A percentile compares a stretch with the other conserved stretches of the same genome.
phyloP scores from a whole-genome alignment of 2,113 vertebrate genomes.

The Phasianus colchicus region DNA sequence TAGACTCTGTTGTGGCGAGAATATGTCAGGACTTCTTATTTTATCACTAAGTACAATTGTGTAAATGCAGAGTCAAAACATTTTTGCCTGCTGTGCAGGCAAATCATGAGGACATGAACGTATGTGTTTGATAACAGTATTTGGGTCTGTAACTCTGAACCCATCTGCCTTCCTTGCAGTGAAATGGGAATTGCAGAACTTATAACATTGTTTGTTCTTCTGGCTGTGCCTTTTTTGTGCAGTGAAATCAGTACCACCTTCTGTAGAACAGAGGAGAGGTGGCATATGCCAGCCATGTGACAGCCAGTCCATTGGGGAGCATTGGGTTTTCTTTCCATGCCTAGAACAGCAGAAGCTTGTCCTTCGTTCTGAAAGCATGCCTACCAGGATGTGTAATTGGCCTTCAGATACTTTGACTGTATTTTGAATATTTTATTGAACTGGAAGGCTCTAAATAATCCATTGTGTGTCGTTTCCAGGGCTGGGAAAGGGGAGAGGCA shows the following conservation, averaged over 20 bases:
- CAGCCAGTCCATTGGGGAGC: neutral
- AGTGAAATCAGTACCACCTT: constrained; percentile 6
- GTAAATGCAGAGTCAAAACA: neutral
- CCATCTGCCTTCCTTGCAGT: neutral
- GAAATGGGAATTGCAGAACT: constrained; percentile 2
- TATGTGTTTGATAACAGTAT: neutral
- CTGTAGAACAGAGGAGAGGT: neutral
- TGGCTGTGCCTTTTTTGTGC: neutral
- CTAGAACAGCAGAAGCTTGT: neutral
- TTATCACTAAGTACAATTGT: neutral
- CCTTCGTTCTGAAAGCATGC: neutral
- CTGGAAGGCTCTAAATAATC: neutral
- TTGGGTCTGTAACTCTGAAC: neutral
- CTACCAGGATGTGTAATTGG: neutral
- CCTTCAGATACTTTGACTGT: constrained; percentile 7
- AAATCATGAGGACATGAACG: neutral
- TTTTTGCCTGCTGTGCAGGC: neutral
- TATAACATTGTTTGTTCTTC: neutral
- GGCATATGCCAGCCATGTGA: neutral
- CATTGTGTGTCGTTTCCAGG: constrained; percentile 30
- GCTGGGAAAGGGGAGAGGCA: neutral
- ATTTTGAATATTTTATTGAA: constrained; percentile 30
- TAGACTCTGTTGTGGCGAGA: neutral
- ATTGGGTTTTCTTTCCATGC: constrained; percentile 9
- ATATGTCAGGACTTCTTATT: neutral